A percentile compares a stretch with the other conserved stretches of the same genome.
Evolutionary conservation across 2,888 invertebrate species (phyloP).

Genomic region (Yponomeuta plumbellus): DNA sequence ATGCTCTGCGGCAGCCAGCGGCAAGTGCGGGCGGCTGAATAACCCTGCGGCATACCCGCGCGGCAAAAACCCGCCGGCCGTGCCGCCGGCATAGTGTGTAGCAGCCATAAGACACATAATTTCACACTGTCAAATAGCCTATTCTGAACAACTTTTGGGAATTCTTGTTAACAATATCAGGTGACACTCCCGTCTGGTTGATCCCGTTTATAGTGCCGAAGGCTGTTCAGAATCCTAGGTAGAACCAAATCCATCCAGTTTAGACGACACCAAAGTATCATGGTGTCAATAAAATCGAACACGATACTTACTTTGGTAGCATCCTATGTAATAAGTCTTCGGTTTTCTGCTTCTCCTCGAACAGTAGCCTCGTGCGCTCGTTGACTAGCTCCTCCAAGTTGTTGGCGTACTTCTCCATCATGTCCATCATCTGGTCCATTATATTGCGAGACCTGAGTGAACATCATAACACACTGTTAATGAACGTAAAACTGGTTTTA

Average conservation of each 20-base stretch:
- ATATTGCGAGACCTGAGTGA: conserved; percentile 85
- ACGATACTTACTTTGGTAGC: conserved; percentile 87
- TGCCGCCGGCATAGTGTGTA: no score
- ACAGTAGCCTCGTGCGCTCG: conserved; percentile 91
- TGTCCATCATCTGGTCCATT: conserved; percentile 98
- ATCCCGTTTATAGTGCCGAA: no score
- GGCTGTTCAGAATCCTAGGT: not conserved
- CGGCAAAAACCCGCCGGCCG: no score
- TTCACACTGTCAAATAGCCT: no score
- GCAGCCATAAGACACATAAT: no score
- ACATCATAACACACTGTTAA: not conserved
- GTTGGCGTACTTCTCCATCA: conserved; percentile 98
- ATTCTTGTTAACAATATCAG: no score
- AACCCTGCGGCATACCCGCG: no score
- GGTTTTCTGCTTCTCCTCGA: conserved; percentile 95
- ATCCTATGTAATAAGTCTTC: conserved; percentile 94
- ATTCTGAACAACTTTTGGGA: no score
- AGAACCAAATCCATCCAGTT: not conserved
- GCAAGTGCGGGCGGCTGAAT: no score
- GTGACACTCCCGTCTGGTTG: no score
- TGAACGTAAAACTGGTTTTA: not conserved
- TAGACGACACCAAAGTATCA: not conserved
- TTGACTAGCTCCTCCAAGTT: conserved; percentile 96
- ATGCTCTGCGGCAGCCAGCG: no score
- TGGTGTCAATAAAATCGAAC: not conserved